A percentile compares a stretch with the other conserved stretches of the same genome.
phyloP scores from a whole-genome alignment of 1,140 invertebrate genomes.

The Halyomorpha halys region DNA sequence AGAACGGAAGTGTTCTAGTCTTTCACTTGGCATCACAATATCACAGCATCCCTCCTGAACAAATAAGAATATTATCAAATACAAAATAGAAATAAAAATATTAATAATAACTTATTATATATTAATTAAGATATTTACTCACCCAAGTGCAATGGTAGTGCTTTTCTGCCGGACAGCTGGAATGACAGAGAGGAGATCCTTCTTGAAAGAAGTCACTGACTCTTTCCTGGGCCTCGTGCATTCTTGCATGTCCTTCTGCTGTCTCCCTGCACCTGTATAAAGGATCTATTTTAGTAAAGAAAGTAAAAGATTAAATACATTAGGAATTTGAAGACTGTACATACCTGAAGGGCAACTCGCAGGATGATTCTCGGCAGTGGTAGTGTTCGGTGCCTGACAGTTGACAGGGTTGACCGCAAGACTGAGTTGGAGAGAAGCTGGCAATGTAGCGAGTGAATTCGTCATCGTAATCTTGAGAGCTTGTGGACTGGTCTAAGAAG shows the following conservation, averaged over 20 bases:
- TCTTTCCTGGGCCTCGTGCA: slow-evolving; percentile 76
- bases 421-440: slow-evolving; percentile 40
- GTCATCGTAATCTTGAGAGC: slow-evolving; percentile 35
- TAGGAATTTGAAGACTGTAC: not conserved
- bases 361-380: slow-evolving; percentile 59
- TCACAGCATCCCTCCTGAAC: slow-evolving; percentile 74
- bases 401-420: slow-evolving; percentile 49
- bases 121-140: slow-evolving; percentile 29
- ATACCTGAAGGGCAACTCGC: slow-evolving; percentile 55
- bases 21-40: slow-evolving; percentile 69
- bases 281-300: too few species aligned
- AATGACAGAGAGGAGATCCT: slow-evolving; percentile 41
- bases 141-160: slow-evolving; percentile 82
- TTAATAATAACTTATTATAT: not conserved
- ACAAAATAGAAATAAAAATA: not conserved
- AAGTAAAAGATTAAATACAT: too few species aligned
- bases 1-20: slow-evolving; percentile 82
- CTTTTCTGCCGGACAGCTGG: slow-evolving; percentile 63
- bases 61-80: slow-evolving; percentile 1
- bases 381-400: slow-evolving; percentile 64
- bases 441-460: slow-evolving; percentile 43
- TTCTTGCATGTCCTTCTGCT: slow-evolving; percentile 71
- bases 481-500: slow-evolving; percentile 22
- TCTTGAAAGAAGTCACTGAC: slow-evolving; percentile 71
- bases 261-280: slow-evolving; percentile 54